Conservation (phyloP, 2,888 invertebrate genomes). For the Sarcophaga variegata region DNA sequence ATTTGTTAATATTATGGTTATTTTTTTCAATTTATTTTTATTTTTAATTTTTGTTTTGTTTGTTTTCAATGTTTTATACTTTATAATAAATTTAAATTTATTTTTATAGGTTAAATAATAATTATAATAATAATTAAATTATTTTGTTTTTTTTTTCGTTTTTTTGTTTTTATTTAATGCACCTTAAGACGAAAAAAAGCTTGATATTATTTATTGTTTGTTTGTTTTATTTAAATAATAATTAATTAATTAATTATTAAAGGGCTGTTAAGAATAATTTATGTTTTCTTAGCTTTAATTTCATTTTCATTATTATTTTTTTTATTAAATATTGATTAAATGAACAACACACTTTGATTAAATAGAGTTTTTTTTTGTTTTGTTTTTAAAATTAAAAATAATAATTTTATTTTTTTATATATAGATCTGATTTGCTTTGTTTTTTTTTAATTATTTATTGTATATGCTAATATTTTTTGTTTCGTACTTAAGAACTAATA, state of each 20-base stretch:
- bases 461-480: slow-evolving; percentile 51
- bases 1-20: slow-evolving; percentile 57
- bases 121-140: slow-evolving; percentile 23
- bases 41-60: slow-evolving; percentile 52
- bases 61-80: slow-evolving; percentile 7
- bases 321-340: slow-evolving; percentile 56
- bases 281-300: not conserved
- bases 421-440: slow-evolving; percentile 42
- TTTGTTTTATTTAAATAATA: slow-evolving; percentile 34
- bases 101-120: not conserved
- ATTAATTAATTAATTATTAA: slow-evolving; percentile 26
- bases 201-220: slow-evolving; percentile 60
- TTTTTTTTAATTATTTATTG: slow-evolving; percentile 50
- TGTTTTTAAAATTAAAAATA: slow-evolving; percentile 51
- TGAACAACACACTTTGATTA: slow-evolving; percentile 67
- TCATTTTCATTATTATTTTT: not conserved
- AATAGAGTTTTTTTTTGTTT: slow-evolving; percentile 59
- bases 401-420: slow-evolving; percentile 34
- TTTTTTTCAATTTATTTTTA: slow-evolving; percentile 25
- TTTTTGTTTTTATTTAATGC: slow-evolving; percentile 55
- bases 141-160: slow-evolving; percentile 29
- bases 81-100: not conserved
- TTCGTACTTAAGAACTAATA: slow-evolving; percentile 63
- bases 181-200: slow-evolving; percentile 68
- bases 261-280: not conserved